Evolutionary conservation across 2,113 vertebrate species (phyloP).

Genomic region (Apaloderma vittatum): DNA sequence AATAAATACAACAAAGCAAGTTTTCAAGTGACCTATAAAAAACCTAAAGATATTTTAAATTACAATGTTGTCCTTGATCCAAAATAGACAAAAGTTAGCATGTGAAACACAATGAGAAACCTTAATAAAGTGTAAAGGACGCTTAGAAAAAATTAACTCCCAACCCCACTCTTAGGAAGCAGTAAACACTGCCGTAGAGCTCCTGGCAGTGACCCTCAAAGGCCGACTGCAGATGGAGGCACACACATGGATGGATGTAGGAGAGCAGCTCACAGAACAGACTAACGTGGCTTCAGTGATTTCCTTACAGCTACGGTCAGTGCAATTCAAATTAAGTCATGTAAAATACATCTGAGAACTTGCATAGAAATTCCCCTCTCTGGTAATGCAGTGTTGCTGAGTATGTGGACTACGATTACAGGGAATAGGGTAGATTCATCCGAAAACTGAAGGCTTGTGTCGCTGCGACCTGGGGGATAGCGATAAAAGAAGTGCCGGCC

Average conservation of each 20-base stretch:
- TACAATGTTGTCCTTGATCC: background rate
- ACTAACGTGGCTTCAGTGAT: background rate
- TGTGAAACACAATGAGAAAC: background rate
- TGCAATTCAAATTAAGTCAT: background rate
- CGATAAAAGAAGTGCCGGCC: too few species aligned
- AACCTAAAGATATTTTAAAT: background rate
- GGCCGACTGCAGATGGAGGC: background rate
- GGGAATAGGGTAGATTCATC: rapidly evolving
- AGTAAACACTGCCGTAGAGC: background rate
- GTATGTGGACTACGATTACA: rapidly evolving
- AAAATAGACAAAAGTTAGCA: background rate
- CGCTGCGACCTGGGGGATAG: too few species aligned
- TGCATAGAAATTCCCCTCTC: background rate
- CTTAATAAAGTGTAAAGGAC: background rate
- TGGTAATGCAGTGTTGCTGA: background rate
- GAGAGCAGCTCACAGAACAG: background rate
- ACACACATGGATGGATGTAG: rapidly evolving
- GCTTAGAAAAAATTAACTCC: background rate
- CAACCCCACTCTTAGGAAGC: background rate
- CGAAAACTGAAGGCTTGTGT: background rate
- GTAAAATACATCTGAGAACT: background rate
- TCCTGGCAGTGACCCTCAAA: background rate
- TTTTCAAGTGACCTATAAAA: background rate
- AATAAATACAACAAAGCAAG: background rate
- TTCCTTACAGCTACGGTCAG: background rate